phyloP scores from a whole-genome alignment of 2,113 vertebrate genomes.

The Oophaga pumilio region DNA sequence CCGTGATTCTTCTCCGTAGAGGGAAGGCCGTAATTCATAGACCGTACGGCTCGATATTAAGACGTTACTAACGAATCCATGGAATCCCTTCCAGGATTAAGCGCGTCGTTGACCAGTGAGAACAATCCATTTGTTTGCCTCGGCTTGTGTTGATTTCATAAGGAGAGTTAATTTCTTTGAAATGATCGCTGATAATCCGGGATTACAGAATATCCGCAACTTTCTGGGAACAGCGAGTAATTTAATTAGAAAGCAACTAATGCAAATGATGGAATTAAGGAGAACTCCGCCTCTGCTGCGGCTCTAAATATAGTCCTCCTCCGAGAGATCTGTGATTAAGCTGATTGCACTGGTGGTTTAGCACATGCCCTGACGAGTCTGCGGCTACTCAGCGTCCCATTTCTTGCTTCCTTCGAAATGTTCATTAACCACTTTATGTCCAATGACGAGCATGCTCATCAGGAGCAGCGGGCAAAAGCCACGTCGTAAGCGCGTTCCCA shows the following conservation, averaged over 20 bases:
- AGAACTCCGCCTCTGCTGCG: slow-evolving; percentile 59
- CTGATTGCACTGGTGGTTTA: slow-evolving; percentile 36
- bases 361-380: not conserved
- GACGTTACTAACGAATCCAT: not conserved
- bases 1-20: too few species aligned
- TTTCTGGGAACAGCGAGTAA: slow-evolving; percentile 57
- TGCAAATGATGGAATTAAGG: slow-evolving; percentile 70
- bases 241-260: slow-evolving; percentile 71
- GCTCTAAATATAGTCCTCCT: slow-evolving; percentile 58
- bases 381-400: not conserved
- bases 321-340: slow-evolving; percentile 57
- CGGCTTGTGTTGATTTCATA: slow-evolving; percentile 43
- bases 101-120: not conserved
- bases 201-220: slow-evolving; percentile 56
- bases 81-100: not conserved
- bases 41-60: too few species aligned
- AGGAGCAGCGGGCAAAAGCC: too few species aligned
- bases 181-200: slow-evolving; percentile 60
- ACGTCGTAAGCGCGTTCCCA: too few species aligned
- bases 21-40: too few species aligned
- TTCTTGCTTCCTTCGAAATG: not conserved
- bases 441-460: not conserved
- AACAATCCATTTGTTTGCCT: slow-evolving; percentile 20
- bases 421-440: not conserved
- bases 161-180: slow-evolving; percentile 51